These are phyloP conservation scores for Steromphala cineraria DNA, from an alignment of 2,888 invertebrate species.

Conservation along the genomic window DNA sequence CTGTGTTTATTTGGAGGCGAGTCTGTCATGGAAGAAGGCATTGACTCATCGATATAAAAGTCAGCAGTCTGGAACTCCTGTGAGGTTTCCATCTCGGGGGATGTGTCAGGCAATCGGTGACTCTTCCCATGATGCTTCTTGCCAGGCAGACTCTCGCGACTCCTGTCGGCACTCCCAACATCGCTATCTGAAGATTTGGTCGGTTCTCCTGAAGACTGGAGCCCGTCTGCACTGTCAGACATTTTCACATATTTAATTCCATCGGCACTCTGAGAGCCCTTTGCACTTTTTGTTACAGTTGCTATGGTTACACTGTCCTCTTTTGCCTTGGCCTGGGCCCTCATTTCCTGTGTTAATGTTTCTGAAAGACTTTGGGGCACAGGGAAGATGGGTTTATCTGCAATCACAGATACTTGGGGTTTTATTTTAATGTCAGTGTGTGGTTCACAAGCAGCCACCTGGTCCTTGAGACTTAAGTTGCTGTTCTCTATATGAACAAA, in stretches of 20 bases:
- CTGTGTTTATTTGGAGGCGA: slow-evolving; percentile 70
- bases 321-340: slow-evolving; percentile 26
- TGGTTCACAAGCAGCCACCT: slow-evolving; percentile 50
- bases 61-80: slow-evolving; percentile 87
- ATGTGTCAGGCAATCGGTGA: slow-evolving; percentile 41
- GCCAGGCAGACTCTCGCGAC: neutral
- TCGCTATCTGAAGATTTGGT: slow-evolving; percentile 6
- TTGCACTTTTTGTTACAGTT: neutral
- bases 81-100: slow-evolving; percentile 68
- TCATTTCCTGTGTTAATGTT: slow-evolving; percentile 60
- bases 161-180: slow-evolving; percentile 16
- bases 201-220: slow-evolving; percentile 15
- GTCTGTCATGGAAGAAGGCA: slow-evolving; percentile 87
- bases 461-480: slow-evolving; percentile 55
- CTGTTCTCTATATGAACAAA: slow-evolving; percentile 47
- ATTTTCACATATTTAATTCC: slow-evolving; percentile 7
- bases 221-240: slow-evolving; percentile 3
- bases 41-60: slow-evolving; percentile 91
- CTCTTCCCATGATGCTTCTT: slow-evolving; percentile 5
- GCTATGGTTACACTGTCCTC: neutral
- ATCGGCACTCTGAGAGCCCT: neutral
- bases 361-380: slow-evolving; percentile 63
- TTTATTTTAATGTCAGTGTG: slow-evolving; percentile 45
- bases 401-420: slow-evolving; percentile 40
- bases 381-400: slow-evolving; percentile 52